These are phyloP conservation scores for Tenthredo amoena DNA, from an alignment of 2,888 invertebrate genomes.

Conservation along the genomic window DNA sequence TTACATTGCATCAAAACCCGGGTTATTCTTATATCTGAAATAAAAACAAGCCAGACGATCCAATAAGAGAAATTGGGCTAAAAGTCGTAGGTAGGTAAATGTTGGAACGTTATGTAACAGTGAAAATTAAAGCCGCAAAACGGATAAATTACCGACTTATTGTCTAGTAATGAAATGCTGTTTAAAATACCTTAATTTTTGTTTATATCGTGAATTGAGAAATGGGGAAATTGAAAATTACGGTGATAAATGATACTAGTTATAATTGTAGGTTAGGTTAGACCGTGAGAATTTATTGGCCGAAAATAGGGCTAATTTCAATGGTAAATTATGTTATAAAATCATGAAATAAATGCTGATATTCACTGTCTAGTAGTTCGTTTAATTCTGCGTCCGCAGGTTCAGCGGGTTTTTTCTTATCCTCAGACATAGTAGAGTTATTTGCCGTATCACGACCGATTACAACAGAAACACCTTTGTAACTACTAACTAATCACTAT, in stretches of 20 bases:
- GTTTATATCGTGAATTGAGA: neutral
- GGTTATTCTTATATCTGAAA: neutral
- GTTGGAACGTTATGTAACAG: neutral
- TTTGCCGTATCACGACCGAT: constrained; percentile 24
- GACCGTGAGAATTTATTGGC: constrained; percentile 37
- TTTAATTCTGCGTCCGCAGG: constrained; percentile 85
- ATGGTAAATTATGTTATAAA: neutral
- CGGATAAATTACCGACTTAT: neutral
- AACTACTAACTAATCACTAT: neutral
- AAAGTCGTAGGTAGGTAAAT: neutral
- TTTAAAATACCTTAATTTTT: neutral
- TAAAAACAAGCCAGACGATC: neutral
- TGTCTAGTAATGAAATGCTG: neutral
- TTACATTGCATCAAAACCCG: neutral
- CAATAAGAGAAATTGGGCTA: neutral
- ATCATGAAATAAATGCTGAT: neutral
- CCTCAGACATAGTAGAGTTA: constrained; percentile 68
- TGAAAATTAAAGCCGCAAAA: neutral
- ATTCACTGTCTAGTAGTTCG: constrained; percentile 88
- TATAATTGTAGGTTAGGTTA: constrained; percentile 60
- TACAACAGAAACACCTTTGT: constrained; percentile 2
- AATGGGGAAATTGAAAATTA: neutral
- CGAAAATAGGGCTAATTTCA: neutral
- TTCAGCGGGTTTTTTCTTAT: constrained; percentile 65
- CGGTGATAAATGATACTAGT: neutral